Conservation (phyloP, 2,888 invertebrate species). For the Melinaea menophilus region DNA sequence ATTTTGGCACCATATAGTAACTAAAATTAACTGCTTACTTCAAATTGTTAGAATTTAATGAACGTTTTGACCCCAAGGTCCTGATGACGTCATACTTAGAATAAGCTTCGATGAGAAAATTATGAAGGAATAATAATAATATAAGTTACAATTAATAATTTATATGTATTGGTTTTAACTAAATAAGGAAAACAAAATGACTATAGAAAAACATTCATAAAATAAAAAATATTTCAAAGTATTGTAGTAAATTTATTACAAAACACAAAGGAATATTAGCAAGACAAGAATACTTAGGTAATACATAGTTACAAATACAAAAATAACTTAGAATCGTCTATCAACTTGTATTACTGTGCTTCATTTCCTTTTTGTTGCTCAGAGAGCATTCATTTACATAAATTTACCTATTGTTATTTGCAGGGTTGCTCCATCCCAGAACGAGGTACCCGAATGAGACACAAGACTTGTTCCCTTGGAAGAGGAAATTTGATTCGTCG, state of each 20-base stretch:
- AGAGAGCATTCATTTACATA: conserved; percentile 71
- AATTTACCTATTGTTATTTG: conserved; percentile 75
- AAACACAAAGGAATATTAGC: neutral
- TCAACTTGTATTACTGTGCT: conserved; percentile 58
- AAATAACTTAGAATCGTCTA: conserved; percentile 38
- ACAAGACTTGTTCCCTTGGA: conserved; percentile 41
- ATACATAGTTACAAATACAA: conserved; percentile 31
- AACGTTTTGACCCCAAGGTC: too few relatives aligned
- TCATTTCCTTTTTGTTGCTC: conserved; percentile 74
- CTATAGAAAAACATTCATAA: too few relatives aligned
- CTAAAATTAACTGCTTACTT: too few relatives aligned
- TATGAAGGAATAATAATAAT: too few relatives aligned
- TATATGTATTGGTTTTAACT: too few relatives aligned
- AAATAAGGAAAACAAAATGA: too few relatives aligned
- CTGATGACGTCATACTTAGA: too few relatives aligned
- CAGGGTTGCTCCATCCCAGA: conserved; percentile 53
- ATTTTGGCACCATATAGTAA: too few relatives aligned
- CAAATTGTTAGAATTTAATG: too few relatives aligned
- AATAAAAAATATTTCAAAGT: neutral
- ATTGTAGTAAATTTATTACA: conserved; percentile 3
- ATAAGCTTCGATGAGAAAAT: too few relatives aligned
- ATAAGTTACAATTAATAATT: too few relatives aligned
- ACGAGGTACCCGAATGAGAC: conserved; percentile 47
- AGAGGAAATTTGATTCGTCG: conserved; percentile 69
- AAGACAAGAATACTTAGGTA: conserved; percentile 1